phyloP scores from a whole-genome alignment of 2,888 invertebrate genomes.

The Tetheella fluctuosa region DNA sequence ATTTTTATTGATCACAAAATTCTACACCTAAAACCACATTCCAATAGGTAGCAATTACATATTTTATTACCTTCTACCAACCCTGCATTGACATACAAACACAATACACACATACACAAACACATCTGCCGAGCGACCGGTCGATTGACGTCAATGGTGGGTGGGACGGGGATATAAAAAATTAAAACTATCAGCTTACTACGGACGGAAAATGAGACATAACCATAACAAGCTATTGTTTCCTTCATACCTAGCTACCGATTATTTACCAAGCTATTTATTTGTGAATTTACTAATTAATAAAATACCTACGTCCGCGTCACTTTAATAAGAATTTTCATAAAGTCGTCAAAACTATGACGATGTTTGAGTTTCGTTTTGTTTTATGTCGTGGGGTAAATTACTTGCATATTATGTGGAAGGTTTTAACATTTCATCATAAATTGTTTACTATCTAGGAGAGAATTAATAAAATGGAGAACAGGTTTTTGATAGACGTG shows the following conservation, averaged over 20 bases:
- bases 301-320: background rate
- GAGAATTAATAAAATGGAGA: background rate
- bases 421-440: background rate
- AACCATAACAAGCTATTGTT: slow-evolving; percentile 73
- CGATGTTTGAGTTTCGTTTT: background rate
- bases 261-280: slow-evolving; percentile 36
- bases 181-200: slow-evolving; percentile 78
- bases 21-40: background rate
- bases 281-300: slow-evolving; percentile 11
- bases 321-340: background rate
- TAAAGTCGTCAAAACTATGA: background rate
- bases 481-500: background rate
- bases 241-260: slow-evolving; percentile 39
- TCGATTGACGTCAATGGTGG: slow-evolving; percentile 80
- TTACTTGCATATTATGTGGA: background rate
- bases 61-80: slow-evolving; percentile 30
- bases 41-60: no score
- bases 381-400: background rate
- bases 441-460: background rate
- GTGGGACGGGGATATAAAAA: slow-evolving; percentile 70
- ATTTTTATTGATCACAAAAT: no score
- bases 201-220: slow-evolving; percentile 63
- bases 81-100: slow-evolving; percentile 47
- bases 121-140: slow-evolving; percentile 57
- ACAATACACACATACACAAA: slow-evolving; percentile 31